phyloP scores from a whole-genome alignment of 2,113 vertebrate genomes.

The Gadus macrocephalus region DNA sequence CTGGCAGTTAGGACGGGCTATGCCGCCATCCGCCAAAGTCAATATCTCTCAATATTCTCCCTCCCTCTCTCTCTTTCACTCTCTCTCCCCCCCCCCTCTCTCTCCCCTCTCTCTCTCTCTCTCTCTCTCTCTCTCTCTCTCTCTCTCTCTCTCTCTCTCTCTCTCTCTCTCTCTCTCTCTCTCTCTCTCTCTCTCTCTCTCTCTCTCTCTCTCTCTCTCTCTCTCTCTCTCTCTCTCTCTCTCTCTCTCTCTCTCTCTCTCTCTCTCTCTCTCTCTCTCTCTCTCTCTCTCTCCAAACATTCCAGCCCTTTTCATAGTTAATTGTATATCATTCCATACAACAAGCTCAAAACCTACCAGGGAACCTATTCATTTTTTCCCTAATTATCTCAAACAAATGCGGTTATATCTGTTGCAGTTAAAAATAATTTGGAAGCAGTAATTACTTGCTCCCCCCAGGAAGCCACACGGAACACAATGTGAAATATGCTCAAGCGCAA shows the following conservation, averaged over 20 bases:
- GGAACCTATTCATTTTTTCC: background rate
- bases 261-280: background rate
- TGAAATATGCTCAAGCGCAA: background rate
- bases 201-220: no score
- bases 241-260: no score
- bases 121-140: no score
- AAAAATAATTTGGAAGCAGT: background rate
- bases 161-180: background rate
- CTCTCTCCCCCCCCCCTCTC: background rate
- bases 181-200: no score
- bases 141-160: no score
- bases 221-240: no score
- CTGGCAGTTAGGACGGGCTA: constrained; percentile 31
- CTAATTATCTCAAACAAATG: background rate
- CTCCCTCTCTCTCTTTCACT: constrained; percentile 5
- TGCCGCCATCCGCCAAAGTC: constrained; percentile 10
- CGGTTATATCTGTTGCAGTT: background rate
- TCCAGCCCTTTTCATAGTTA: constrained; percentile 1
- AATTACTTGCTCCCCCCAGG: background rate
- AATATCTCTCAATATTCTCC: background rate
- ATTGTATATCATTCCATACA: background rate
- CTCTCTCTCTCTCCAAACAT: constrained; percentile 3
- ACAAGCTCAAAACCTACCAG: constrained; percentile 1
- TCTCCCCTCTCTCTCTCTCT: background rate
- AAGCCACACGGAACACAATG: constrained; percentile 1